Conservation (phyloP, 2,113 vertebrate species). For the Oncorhynchus kisutch region DNA sequence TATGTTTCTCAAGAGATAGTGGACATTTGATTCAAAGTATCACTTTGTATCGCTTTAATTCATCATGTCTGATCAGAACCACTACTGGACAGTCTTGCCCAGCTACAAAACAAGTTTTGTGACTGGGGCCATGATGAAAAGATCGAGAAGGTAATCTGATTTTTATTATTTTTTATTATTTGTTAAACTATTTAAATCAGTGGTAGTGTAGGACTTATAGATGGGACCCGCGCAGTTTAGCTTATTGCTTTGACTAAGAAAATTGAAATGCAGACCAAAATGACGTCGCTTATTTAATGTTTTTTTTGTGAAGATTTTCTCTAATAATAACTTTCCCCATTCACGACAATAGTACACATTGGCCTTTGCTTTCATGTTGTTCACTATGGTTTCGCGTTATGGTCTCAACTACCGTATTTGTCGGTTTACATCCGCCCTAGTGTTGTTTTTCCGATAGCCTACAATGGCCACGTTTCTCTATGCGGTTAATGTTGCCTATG, state of each 20-base stretch:
- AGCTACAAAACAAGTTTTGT: slow-evolving; percentile 84
- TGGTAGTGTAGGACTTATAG: background rate
- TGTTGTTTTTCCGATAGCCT: slow-evolving; percentile 53
- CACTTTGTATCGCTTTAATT: background rate
- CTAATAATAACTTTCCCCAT: slow-evolving; percentile 15
- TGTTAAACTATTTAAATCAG: background rate
- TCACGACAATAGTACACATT: background rate
- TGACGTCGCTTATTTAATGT: background rate
- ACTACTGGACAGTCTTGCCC: slow-evolving; percentile 84
- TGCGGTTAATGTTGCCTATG: slow-evolving; percentile 34
- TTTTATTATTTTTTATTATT: background rate
- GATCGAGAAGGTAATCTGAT: slow-evolving; percentile 80
- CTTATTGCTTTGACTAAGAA: too few relatives aligned
- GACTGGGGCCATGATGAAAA: slow-evolving; percentile 82
- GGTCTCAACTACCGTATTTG: slow-evolving; percentile 21
- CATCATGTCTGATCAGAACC: slow-evolving; percentile 86
- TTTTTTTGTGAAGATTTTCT: slow-evolving; percentile 33
- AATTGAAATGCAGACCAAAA: background rate
- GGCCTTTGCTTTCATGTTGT: background rate
- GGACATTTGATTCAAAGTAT: background rate
- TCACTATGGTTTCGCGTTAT: background rate
- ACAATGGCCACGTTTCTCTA: too few relatives aligned
- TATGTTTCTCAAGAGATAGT: background rate
- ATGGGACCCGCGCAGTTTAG: too few relatives aligned
- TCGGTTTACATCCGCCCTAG: slow-evolving; percentile 59